Conservation (phyloP, 2,888 invertebrate species). For the Orthosia gothica region DNA sequence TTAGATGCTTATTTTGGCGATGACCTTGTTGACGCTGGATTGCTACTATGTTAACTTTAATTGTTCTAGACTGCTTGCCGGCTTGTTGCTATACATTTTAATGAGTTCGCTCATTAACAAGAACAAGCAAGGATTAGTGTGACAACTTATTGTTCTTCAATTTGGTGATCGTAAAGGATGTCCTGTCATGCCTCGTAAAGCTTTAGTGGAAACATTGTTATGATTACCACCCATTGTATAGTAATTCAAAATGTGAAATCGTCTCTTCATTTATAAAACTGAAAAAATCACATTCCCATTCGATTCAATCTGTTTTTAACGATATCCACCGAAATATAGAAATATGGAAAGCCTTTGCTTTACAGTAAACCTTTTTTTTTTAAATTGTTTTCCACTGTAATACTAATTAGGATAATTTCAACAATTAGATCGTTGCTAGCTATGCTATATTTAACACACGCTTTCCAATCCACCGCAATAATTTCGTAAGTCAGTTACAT, state of each 20-base stretch:
- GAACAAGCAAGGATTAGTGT: constrained; percentile 4
- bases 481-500: constrained; percentile 17
- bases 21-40: constrained; percentile 33
- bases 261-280: not conserved
- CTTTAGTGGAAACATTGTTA: constrained; percentile 4
- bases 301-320: not conserved
- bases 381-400: not conserved
- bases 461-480: constrained; percentile 8
- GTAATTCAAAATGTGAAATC: not conserved
- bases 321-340: not conserved
- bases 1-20: constrained; percentile 31
- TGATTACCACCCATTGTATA: not conserved
- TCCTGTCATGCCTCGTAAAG: constrained; percentile 27
- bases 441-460: not conserved
- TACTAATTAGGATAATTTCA: not conserved
- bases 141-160: constrained; percentile 46
- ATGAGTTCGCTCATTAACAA: constrained; percentile 38
- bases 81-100: constrained; percentile 20
- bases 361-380: too few species aligned
- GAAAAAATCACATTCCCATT: not conserved
- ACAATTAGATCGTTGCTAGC: not conserved
- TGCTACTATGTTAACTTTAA: constrained; percentile 26
- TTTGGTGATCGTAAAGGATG: constrained; percentile 40
- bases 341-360: too few species aligned
- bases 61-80: constrained; percentile 36